Evolutionary conservation across 2,113 vertebrate genomes (phyloP).

Genomic region (Symphodus melops): DNA sequence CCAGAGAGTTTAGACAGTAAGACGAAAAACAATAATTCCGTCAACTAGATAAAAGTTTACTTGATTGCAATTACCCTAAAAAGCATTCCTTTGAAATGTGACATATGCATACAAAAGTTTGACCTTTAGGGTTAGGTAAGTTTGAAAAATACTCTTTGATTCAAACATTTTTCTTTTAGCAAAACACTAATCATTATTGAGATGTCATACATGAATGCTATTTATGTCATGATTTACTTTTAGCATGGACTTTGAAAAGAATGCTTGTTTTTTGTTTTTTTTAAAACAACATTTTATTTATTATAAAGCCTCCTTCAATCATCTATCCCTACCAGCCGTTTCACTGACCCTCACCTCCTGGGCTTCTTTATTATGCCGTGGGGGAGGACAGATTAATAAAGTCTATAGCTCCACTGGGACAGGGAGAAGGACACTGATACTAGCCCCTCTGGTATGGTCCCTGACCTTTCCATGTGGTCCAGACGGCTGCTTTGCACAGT

Average conservation of each 20-base stretch:
- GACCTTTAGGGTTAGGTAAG: not conserved
- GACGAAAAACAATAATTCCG: not conserved
- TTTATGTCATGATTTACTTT: not conserved
- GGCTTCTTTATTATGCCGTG: constrained; percentile 59
- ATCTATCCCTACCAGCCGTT: constrained; percentile 2
- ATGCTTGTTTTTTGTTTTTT: too few relatives aligned
- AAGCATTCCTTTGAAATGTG: not conserved
- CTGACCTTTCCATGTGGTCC: constrained; percentile 76
- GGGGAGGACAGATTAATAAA: constrained; percentile 75
- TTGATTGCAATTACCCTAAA: not conserved
- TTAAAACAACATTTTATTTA: too few relatives aligned
- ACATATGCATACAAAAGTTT: not conserved
- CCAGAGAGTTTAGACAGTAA: not conserved
- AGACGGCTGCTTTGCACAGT: constrained; percentile 68
- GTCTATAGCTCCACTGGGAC: constrained; percentile 70
- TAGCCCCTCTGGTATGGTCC: constrained; percentile 34
- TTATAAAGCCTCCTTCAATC: constrained; percentile 12
- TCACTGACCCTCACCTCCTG: constrained; percentile 45
- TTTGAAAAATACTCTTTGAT: not conserved
- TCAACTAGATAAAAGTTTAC: not conserved
- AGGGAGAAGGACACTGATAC: constrained; percentile 57
- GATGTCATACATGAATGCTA: not conserved
- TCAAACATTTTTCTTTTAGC: not conserved
- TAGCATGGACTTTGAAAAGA: not conserved
- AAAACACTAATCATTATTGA: not conserved